Evolutionary conservation across 2,888 invertebrate species (phyloP).

Genomic region (Amblyteles armatorius): DNA sequence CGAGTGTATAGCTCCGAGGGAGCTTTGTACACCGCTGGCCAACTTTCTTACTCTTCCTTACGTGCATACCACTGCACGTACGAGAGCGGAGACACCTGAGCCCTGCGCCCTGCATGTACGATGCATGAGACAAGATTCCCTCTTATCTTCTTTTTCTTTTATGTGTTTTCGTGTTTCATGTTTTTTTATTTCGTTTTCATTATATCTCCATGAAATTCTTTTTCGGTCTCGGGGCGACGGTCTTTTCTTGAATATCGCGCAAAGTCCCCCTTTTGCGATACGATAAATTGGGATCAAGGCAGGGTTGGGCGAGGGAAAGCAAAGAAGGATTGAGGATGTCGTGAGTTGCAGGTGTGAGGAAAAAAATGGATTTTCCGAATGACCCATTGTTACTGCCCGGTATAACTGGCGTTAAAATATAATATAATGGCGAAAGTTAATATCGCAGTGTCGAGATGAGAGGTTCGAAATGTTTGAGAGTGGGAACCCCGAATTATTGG

Average conservation of each 20-base stretch:
- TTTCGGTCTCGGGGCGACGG: not conserved
- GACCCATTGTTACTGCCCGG: conserved; percentile 45
- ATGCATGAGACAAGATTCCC: conserved; percentile 45
- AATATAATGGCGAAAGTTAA: conserved; percentile 64
- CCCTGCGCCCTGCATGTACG: conserved; percentile 7
- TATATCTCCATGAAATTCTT: not conserved
- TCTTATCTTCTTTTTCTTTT: not conserved
- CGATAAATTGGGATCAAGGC: not conserved
- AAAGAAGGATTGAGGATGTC: not conserved
- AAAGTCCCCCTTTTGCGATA: not conserved
- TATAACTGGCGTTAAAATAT: conserved; percentile 57
- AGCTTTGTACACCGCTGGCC: conserved; percentile 15
- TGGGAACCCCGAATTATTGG: conserved; percentile 58
- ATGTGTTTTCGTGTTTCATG: not conserved
- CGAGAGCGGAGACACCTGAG: conserved; percentile 39
- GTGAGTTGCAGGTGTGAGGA: not conserved
- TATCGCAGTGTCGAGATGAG: conserved; percentile 53
- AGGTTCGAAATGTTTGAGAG: conserved; percentile 12
- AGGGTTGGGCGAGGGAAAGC: not conserved
- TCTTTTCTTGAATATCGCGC: not conserved
- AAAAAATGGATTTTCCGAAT: conserved; percentile 19
- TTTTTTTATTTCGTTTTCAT: not conserved
- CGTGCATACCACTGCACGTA: not conserved
- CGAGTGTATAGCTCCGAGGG: conserved; percentile 6
- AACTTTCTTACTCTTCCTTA: conserved; percentile 54